Conservation (phyloP, 2,113 vertebrate genomes). For the Hypomesus transpacificus region DNA sequence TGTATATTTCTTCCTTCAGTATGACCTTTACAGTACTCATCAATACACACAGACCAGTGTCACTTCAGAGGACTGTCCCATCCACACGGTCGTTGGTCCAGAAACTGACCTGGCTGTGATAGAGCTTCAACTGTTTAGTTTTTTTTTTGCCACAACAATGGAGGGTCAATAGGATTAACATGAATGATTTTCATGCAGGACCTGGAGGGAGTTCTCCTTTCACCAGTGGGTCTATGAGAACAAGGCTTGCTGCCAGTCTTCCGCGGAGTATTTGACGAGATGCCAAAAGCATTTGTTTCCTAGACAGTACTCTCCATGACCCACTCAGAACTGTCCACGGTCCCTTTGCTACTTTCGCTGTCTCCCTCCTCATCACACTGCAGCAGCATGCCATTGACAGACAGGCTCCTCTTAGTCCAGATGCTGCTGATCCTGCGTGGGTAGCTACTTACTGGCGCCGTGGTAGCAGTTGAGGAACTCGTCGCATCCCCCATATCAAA, state of each 20-base stretch:
- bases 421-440: slow-evolving; percentile 83
- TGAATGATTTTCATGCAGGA: slow-evolving; percentile 34
- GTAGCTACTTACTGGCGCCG: slow-evolving; percentile 75
- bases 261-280: slow-evolving; percentile 20
- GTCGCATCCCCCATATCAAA: slow-evolving; percentile 89
- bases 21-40: slow-evolving; percentile 7
- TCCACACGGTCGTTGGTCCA: not conserved
- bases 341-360: slow-evolving; percentile 76
- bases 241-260: not conserved
- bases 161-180: slow-evolving; percentile 7
- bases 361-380: slow-evolving; percentile 83
- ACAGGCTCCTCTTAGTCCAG: slow-evolving; percentile 94
- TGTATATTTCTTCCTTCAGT: not conserved
- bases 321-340: slow-evolving; percentile 85
- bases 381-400: slow-evolving; percentile 88
- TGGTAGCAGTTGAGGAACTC: not conserved
- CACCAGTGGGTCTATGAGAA: slow-evolving; percentile 11
- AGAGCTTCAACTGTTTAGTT: not conserved
- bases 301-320: slow-evolving; percentile 97
- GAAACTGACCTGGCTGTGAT: not conserved
- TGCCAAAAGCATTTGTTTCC: slow-evolving; percentile 25
- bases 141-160: slow-evolving; percentile 6
- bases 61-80: not conserved
- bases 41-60: slow-evolving; percentile 15
- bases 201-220: slow-evolving; percentile 15